phyloP scores from a whole-genome alignment of 2,113 vertebrate genomes.

The Stercorarius parasiticus region DNA sequence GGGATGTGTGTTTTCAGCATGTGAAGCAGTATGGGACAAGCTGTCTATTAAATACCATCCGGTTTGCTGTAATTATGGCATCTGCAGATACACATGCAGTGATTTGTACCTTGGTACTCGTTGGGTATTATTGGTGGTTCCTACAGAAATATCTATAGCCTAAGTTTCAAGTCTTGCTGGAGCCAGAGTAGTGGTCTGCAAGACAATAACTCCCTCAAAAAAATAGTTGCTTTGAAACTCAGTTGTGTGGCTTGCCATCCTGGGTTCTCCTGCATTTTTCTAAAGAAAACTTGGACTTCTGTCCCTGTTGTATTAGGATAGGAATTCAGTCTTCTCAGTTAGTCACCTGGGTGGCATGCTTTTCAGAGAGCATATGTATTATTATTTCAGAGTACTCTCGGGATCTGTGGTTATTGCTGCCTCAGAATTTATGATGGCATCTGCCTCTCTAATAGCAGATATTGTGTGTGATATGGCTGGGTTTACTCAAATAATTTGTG shows the following conservation, averaged over 20 bases:
- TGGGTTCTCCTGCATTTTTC: not conserved
- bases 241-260: not conserved
- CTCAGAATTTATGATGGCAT: not conserved
- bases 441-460: not conserved
- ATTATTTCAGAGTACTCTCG: not conserved
- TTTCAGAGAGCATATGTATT: not conserved
- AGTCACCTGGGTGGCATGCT: not conserved
- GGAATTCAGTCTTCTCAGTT: not conserved
- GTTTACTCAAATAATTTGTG: not conserved
- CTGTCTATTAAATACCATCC: not conserved
- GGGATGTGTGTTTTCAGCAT: not conserved
- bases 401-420: not conserved
- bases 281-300: not conserved
- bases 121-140: not conserved
- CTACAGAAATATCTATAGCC: not conserved
- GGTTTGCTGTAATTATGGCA: not conserved
- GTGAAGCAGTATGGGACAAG: not conserved
- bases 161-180: not conserved
- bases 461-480: not conserved
- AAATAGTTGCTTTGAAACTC: not conserved
- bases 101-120: not conserved
- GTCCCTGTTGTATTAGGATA: not conserved
- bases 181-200: not conserved
- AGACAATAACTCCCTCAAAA: not conserved
- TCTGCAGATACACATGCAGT: not conserved